phyloP scores from a whole-genome alignment of 1,140 invertebrate genomes.

The Prorops nasuta region DNA sequence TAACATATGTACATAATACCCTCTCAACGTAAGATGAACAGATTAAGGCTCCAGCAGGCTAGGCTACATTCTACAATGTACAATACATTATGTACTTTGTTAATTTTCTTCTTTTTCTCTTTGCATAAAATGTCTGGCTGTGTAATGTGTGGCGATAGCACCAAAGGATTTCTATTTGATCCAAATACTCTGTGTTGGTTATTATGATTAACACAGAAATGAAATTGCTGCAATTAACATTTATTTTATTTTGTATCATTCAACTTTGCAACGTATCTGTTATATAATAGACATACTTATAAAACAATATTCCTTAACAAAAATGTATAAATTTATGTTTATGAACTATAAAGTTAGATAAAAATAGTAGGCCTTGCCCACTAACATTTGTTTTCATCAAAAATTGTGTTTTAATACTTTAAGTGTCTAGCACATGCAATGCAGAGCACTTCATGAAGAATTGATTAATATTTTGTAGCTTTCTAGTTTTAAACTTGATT shows the following conservation, averaged over 20 bases:
- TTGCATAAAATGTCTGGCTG: slow-evolving; percentile 52
- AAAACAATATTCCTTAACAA: slow-evolving; percentile 40
- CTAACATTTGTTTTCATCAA: slow-evolving; percentile 19
- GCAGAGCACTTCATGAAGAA: too few species aligned
- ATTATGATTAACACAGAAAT: slow-evolving; percentile 25
- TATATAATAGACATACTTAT: slow-evolving; percentile 36
- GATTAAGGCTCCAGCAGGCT: slow-evolving; percentile 58
- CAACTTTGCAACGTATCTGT: slow-evolving; percentile 38
- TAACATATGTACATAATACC: slow-evolving; percentile 57
- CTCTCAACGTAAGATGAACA: slow-evolving; percentile 53
- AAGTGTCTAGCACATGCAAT: too few species aligned
- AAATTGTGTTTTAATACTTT: too few species aligned
- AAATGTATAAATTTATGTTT: slow-evolving; percentile 39
- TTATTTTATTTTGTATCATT: slow-evolving; percentile 35
- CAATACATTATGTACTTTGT: slow-evolving; percentile 52
- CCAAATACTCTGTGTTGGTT: slow-evolving; percentile 17
- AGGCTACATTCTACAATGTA: slow-evolving; percentile 57
- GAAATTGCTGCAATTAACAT: slow-evolving; percentile 35
- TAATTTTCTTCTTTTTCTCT: slow-evolving; percentile 27
- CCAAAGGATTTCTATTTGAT: slow-evolving; percentile 38
- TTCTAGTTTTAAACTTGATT: slow-evolving; percentile 18
- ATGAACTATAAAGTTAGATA: slow-evolving; percentile 47
- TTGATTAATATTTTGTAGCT: slow-evolving; percentile 25
- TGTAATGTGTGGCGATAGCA: slow-evolving; percentile 55
- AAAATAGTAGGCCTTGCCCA: slow-evolving; percentile 41